These are phyloP conservation scores for Willowsia nigromaculata DNA, from an alignment of 2,888 invertebrate genomes.

Conservation along the genomic window DNA sequence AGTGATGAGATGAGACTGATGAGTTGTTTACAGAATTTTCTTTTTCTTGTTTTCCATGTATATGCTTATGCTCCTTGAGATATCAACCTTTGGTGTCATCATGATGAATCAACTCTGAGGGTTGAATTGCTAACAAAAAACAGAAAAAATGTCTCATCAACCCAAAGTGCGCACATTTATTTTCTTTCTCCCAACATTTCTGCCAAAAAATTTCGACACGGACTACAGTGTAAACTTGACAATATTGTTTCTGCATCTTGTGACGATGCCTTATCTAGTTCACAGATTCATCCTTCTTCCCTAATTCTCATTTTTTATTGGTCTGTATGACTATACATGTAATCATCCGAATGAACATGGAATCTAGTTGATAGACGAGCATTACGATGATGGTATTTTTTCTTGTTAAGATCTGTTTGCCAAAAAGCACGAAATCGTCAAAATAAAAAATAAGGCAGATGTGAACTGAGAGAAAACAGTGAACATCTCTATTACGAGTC, in stretches of 20 bases:
- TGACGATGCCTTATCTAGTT: background rate
- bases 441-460: background rate
- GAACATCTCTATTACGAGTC: constrained; percentile 1
- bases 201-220: constrained; percentile 49
- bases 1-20: constrained; percentile 68
- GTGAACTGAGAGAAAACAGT: background rate
- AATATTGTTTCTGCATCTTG: constrained; percentile 32
- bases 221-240: constrained; percentile 45
- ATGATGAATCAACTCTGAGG: constrained; percentile 24
- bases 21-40: constrained; percentile 67
- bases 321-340: background rate
- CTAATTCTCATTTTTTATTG: background rate
- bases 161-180: background rate
- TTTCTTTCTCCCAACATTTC: background rate
- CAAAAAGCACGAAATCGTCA: background rate
- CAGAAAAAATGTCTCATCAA: background rate
- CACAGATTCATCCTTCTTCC: background rate
- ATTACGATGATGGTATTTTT: background rate
- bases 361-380: constrained; percentile 41
- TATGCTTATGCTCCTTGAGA: constrained; percentile 4
- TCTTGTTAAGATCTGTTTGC: constrained; percentile 17
- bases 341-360: constrained; percentile 48
- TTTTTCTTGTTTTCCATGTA: background rate
- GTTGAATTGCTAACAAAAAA: background rate
- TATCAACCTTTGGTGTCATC: constrained; percentile 56